Evolutionary conservation across 2,888 invertebrate genomes (phyloP).

Genomic region (Hirudinaria manillensis): DNA sequence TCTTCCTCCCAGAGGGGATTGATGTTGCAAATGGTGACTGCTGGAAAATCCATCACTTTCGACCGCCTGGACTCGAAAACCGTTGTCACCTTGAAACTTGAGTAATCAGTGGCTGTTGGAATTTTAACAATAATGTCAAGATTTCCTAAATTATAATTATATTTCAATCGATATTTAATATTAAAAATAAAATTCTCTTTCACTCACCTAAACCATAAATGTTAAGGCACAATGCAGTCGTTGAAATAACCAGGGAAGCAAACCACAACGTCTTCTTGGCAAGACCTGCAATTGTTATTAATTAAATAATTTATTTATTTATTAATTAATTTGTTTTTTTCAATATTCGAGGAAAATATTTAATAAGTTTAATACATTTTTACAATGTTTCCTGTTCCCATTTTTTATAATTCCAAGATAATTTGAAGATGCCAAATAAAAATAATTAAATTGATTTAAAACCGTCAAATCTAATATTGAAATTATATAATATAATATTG

Average conservation of each 20-base stretch:
- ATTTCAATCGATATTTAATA: too few relatives aligned
- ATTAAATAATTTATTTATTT: neutral
- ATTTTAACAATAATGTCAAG: too few relatives aligned
- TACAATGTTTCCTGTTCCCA: too few relatives aligned
- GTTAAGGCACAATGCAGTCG: neutral
- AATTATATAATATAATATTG: too few relatives aligned
- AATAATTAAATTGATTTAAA: too few relatives aligned
- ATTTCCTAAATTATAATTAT: too few relatives aligned
- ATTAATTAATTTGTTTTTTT: neutral
- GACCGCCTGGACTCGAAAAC: neutral
- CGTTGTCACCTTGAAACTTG: constrained; percentile 8
- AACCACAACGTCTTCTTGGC: constrained; percentile 18
- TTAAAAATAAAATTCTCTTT: neutral
- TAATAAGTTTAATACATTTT: too few relatives aligned
- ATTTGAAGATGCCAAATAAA: too few relatives aligned
- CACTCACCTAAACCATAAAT: neutral
- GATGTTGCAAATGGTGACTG: constrained; percentile 36
- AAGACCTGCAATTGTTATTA: neutral
- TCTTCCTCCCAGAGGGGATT: constrained; percentile 26
- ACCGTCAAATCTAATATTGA: too few relatives aligned
- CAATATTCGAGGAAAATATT: too few relatives aligned
- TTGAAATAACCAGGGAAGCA: neutral
- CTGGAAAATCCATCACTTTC: constrained; percentile 28
- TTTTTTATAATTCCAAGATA: too few relatives aligned
- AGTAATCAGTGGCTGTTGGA: constrained; percentile 1